phyloP scores from a whole-genome alignment of 2,888 invertebrate species.

The Apotomis betuletana region DNA sequence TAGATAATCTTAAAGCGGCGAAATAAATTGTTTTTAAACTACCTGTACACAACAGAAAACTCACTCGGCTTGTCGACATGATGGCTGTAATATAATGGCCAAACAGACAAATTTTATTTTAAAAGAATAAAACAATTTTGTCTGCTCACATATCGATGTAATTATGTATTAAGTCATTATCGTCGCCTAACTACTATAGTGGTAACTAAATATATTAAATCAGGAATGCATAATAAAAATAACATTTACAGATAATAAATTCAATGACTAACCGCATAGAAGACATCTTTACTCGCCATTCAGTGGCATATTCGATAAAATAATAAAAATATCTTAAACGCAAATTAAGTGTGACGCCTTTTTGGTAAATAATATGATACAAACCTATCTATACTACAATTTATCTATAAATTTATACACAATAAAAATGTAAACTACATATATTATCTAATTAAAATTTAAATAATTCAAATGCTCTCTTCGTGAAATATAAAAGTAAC shows the following conservation, averaged over 20 bases:
- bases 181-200: slow-evolving; percentile 48
- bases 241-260: slow-evolving; percentile 43
- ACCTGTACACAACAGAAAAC: no score
- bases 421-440: slow-evolving; percentile 2
- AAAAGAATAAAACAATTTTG: no score
- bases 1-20: no score
- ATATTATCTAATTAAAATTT: background rate
- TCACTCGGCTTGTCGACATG: no score
- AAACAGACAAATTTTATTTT: no score
- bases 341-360: slow-evolving; percentile 30
- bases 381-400: background rate
- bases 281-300: slow-evolving; percentile 15
- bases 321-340: slow-evolving; percentile 10
- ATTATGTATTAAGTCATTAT: slow-evolving; percentile 3
- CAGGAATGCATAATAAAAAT: slow-evolving; percentile 37
- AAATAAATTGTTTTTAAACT: no score
- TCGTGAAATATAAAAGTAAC: background rate
- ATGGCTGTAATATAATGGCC: no score
- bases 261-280: slow-evolving; percentile 18
- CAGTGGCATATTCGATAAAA: background rate
- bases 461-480: background rate
- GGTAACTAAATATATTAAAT: slow-evolving; percentile 50
- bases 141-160: background rate
- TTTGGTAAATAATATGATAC: slow-evolving; percentile 26
- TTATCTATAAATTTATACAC: background rate